Percentiles rank a stretch among this genome's conserved stretches.
Conservation (phyloP, 2,888 invertebrate species). For the Caenorhabditis sulstoni region DNA sequence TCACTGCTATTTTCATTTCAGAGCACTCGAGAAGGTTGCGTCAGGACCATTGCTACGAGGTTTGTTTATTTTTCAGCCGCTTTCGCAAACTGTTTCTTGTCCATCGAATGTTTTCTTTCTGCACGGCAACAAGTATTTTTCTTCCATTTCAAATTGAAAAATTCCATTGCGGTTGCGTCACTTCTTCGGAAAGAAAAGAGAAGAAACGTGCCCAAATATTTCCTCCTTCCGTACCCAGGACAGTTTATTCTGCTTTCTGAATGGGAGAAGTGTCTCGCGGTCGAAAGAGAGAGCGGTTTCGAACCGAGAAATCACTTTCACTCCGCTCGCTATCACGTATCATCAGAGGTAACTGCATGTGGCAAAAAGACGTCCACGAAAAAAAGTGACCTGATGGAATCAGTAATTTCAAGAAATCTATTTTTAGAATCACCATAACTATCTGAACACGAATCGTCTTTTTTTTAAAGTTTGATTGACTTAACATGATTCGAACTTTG, state of each 20-base stretch:
- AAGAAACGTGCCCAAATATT: constrained; percentile 13
- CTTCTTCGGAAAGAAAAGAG: constrained; percentile 21
- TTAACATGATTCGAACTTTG: too few species aligned
- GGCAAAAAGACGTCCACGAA: constrained; percentile 3
- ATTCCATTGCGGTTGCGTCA: constrained; percentile 43
- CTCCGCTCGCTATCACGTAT: constrained; percentile 42
- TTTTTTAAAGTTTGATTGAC: too few species aligned
- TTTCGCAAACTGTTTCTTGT: too few species aligned
- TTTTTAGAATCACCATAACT: constrained; percentile 21
- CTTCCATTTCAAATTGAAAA: constrained; percentile 28
- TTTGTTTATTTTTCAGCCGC: constrained; percentile 25
- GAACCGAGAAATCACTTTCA: constrained; percentile 26
- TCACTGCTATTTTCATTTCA: constrained; percentile 41
- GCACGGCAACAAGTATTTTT: too few species aligned
- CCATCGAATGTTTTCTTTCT: too few species aligned
- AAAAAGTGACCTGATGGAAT: constrained; percentile 21
- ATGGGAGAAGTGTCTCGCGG: constrained; percentile 5
- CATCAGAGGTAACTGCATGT: constrained; percentile 37
- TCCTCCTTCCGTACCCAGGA: background rate
- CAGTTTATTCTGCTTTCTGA: background rate
- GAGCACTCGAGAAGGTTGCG: constrained; percentile 67
- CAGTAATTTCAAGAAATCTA: constrained; percentile 27
- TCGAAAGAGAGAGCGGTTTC: constrained; percentile 2
- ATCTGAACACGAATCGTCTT: background rate
- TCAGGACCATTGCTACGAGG: constrained; percentile 63